Evolutionary conservation across 2,888 invertebrate species (phyloP), one percentile per base, ranked within the genome.

Genomic region (Dione vanillae): DNA sequence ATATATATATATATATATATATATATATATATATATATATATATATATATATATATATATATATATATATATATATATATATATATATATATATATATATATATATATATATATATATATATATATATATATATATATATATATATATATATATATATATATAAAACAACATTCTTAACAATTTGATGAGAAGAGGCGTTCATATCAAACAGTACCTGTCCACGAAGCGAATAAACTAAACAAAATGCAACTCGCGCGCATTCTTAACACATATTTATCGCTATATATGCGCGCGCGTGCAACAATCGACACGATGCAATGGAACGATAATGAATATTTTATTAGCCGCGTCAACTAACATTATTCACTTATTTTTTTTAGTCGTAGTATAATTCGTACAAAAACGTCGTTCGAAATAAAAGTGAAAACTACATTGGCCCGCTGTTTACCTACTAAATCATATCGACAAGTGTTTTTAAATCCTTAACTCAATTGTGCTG

Each of bases 241-340:
- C 68, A 47, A 49, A 67, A 43, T 47, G 47, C 62, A 14, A 54
- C 20, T 16, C 62, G 56, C 45, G 67, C 62, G 71, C 68, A 76
- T 76, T 75, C 72, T 71, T 74, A 51, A 67, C 70, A 74, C 73
- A 49, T 19, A 73, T 54, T 71, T 67, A 71, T 45, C 56, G 12
- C 12, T 11, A 70, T 69, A 54, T 65, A 72, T 72, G 75, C 75
- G 69, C 69, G 69, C 70, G 72, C 76, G 72, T 74, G 76, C 71
- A 71, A 54, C 72, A 70, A 16, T 58, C 52, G 47, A 69, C 72
- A 74, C 74, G 71, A 27, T 27, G 27, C 27, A 27, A 72, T 70
- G 69, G 20, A 47, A 61, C 49, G 19, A 49, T 72, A 70, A 73
- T 74, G 72, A 69, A 72, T 74, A 72, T 74, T 70, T 74, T 72